phyloP scores from a whole-genome alignment of 2,113 vertebrate genomes.

The Dromiciops gliroides region DNA sequence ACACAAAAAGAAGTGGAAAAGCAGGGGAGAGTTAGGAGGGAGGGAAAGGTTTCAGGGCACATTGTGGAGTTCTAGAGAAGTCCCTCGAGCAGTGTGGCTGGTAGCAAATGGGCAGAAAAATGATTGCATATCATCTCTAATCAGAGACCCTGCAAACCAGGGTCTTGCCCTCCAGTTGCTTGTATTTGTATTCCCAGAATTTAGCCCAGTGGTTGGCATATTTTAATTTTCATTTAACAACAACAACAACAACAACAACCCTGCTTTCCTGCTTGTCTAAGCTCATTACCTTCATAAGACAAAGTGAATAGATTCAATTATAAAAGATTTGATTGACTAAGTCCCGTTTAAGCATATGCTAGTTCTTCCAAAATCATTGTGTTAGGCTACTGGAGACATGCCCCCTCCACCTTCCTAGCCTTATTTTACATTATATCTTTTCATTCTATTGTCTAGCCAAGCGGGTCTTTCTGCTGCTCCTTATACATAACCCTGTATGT shows the following conservation, averaged over 20 bases:
- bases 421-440: neutral
- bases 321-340: neutral
- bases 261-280: neutral
- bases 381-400: neutral
- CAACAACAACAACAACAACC: too few species aligned
- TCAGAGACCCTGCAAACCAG: too few species aligned
- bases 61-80: too few species aligned
- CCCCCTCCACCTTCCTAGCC: neutral
- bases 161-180: too few species aligned
- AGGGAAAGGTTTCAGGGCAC: too few species aligned
- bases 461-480: neutral
- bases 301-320: neutral
- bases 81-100: too few species aligned
- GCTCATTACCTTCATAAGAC: neutral
- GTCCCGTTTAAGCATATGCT: neutral
- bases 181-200: too few species aligned
- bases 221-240: too few species aligned
- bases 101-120: too few species aligned
- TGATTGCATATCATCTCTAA: too few species aligned
- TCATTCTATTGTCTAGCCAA: neutral
- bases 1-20: neutral
- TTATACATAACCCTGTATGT: neutral
- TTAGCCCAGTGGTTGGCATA: too few species aligned
- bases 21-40: too few species aligned
- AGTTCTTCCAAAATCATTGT: neutral